Base-by-base conservation (phyloP, 2,797 vertebrate species). In the Sebastes vulpes region DNA sequence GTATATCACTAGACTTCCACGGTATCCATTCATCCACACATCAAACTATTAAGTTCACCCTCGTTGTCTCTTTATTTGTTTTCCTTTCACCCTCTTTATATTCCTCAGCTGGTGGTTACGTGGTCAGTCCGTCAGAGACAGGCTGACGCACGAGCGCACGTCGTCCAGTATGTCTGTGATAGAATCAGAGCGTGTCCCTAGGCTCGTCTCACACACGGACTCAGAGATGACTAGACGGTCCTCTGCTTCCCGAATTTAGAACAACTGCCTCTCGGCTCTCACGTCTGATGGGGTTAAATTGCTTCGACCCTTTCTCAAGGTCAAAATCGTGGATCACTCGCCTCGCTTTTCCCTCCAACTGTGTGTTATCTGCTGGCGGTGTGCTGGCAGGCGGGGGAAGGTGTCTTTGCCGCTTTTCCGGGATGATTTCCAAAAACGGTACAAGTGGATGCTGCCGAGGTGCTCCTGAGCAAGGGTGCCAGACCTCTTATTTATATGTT, bases 261-360 rank as follows among this genome's bases (percentile, higher is more conserved):
- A 83, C 81, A 65, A 53, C 81, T 87, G 86, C 87, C 88, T 91
- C 80, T 65, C 21, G 29, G 78, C 83, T 89, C 74, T 81, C 52
- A 9, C 4, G 25, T 77, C 61, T 83, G 88, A 90, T 69, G 73
- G 83, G 91, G 85, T 91, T 82, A 85, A 92, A 91, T 90, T 88
- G 80, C 72, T 85, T 81, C 57, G 42, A 74, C 83, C 75, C 70
- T 18, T 84, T 84, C 35, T 85, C 85, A 92, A 93, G 88, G 90
- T 87, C 88, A 91, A 38, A 73, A 28, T 53, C 12, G 26, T 28
- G 69, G 63, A 78, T 87, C 79, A 38, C 48, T 82, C 6, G 4
- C 63, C 35, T 73, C n/a, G 5, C 26, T 82, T 82, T 66, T 69
- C 42, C 54, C 65, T 66, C 31, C 29, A 46, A 78, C 52, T 58